A percentile compares a stretch with the other conserved stretches of the same genome.
Conservation (phyloP, 1,140 invertebrate genomes). For the Akabosia matsudoensis region DNA sequence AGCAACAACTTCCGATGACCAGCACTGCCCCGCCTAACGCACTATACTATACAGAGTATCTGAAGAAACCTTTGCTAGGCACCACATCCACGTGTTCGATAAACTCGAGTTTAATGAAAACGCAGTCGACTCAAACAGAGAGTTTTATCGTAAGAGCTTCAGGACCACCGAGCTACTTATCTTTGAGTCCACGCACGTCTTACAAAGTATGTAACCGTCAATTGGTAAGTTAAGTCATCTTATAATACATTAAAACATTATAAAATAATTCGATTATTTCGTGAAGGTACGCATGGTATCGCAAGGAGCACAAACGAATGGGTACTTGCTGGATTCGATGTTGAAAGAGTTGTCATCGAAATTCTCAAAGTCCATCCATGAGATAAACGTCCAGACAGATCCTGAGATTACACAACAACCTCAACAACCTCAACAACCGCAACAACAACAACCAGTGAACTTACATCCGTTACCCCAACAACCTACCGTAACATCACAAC, state of each 20-base stretch:
- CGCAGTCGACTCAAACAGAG: slow-evolving; percentile 89
- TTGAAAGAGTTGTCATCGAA: background rate
- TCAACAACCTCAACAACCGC: slow-evolving; percentile 20
- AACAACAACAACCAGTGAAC: slow-evolving; percentile 6
- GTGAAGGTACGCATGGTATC: slow-evolving; percentile 76
- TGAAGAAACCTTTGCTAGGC: slow-evolving; percentile 4
- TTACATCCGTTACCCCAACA: background rate
- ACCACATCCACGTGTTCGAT: background rate
- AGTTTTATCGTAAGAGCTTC: slow-evolving; percentile 48
- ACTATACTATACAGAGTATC: background rate
- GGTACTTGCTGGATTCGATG: slow-evolving; percentile 48
- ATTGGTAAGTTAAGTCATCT: background rate
- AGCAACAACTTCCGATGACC: background rate
- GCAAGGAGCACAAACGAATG: slow-evolving; percentile 83
- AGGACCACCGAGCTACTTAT: slow-evolving; percentile 65
- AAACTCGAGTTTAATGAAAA: slow-evolving; percentile 66
- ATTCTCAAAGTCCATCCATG: slow-evolving; percentile 13
- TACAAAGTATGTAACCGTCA: slow-evolving; percentile 56
- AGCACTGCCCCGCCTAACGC: background rate
- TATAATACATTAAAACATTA: background rate
- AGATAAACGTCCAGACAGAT: background rate
- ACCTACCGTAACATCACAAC: background rate
- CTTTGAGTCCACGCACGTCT: slow-evolving; percentile 68
- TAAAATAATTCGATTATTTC: background rate
- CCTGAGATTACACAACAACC: background rate